Evolutionary conservation across 1,140 invertebrate genomes (phyloP).

Genomic region (Rhyacophila brunnea): DNA sequence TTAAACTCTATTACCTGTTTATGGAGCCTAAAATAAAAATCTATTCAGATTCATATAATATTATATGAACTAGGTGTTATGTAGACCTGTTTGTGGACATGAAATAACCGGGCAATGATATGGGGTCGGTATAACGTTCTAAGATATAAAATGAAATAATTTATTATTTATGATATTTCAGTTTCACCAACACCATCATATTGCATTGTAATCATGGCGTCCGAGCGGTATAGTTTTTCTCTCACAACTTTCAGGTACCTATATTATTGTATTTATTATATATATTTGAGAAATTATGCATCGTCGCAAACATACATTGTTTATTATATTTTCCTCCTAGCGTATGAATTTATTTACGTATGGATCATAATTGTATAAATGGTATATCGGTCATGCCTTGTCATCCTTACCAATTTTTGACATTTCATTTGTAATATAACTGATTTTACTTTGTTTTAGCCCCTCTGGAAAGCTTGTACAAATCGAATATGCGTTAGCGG

Average conservation of each 20-base stretch:
- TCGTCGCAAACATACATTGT: not conserved
- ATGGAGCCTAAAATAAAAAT: too few relatives aligned
- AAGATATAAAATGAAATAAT: too few relatives aligned
- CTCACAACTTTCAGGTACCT: slow-evolving; percentile 95
- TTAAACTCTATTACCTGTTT: too few relatives aligned
- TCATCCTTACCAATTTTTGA: not conserved
- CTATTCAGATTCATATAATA: too few relatives aligned
- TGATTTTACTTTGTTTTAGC: slow-evolving; percentile 58
- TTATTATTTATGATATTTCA: too few relatives aligned
- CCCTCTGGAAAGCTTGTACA: slow-evolving; percentile 99
- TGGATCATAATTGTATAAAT: not conserved
- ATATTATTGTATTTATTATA: slow-evolving; percentile 7
- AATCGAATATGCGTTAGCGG: slow-evolving; percentile 99
- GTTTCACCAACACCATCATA: not conserved
- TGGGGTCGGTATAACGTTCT: too few relatives aligned
- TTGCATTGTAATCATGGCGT: slow-evolving; percentile 71
- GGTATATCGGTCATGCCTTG: not conserved
- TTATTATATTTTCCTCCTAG: not conserved
- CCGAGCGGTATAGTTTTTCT: slow-evolving; percentile 97
- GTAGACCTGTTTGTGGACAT: too few relatives aligned
- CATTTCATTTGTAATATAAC: not conserved
- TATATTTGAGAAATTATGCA: not conserved
- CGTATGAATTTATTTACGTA: not conserved
- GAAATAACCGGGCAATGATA: too few relatives aligned
- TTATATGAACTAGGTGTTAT: too few relatives aligned